Conservation (phyloP, 1,140 invertebrate genomes). For the Glomeris maerens region DNA sequence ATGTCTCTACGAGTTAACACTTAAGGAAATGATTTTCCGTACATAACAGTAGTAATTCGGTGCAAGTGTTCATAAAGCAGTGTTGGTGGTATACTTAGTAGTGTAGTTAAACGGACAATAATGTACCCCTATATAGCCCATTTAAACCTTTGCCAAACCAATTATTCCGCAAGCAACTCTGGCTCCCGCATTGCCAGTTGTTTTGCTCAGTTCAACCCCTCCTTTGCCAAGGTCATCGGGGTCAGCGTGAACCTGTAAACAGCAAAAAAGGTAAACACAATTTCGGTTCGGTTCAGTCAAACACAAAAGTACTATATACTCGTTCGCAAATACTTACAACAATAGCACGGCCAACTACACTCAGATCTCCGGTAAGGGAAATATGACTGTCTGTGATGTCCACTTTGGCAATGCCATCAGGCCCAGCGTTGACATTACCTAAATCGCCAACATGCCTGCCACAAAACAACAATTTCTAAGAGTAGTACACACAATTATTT, state of each 20-base stretch:
- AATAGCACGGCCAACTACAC: slow-evolving; percentile 73
- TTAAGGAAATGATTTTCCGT: no score
- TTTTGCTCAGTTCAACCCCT: slow-evolving; percentile 82
- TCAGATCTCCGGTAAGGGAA: slow-evolving; percentile 55
- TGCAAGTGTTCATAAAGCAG: no score
- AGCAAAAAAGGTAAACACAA: slow-evolving; percentile 9
- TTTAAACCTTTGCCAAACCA: no score
- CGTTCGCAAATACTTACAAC: slow-evolving; percentile 43
- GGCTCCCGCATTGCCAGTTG: slow-evolving; percentile 92
- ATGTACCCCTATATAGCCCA: no score
- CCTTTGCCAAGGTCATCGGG: slow-evolving; percentile 88
- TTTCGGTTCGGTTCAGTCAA: slow-evolving; percentile 1
- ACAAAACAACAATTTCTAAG: no score
- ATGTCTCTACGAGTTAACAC: no score
- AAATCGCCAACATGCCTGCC: slow-evolving; percentile 72
- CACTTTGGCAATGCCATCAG: slow-evolving; percentile 58
- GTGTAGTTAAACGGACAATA: no score
- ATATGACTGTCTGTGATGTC: slow-evolving; percentile 58
- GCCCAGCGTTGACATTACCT: slow-evolving; percentile 66
- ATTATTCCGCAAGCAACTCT: slow-evolving; percentile 95
- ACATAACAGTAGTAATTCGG: no score
- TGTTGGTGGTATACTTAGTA: no score
- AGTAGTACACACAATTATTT: no score
- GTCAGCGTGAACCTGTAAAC: slow-evolving; percentile 62
- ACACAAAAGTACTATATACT: slow-evolving; percentile 7